A percentile compares a stretch with the other conserved stretches of the same genome.
These are phyloP conservation scores for Mallotus villosus DNA, from an alignment of 2,797 vertebrate genomes.

Conservation along the genomic window DNA sequence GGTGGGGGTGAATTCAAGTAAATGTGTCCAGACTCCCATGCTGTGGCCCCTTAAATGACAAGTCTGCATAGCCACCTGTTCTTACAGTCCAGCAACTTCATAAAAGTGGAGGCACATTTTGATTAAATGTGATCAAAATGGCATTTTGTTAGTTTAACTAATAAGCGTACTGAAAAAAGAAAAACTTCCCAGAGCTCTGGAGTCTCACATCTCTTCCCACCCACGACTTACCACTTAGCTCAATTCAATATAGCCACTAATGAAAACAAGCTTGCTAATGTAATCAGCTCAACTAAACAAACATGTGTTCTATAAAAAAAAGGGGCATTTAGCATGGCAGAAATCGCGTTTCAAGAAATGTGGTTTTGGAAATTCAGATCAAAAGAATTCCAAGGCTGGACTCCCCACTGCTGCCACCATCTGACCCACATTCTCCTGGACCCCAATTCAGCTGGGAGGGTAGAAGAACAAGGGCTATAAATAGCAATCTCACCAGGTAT, in stretches of 20 bases:
- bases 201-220: background rate
- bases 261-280: constrained; percentile 28
- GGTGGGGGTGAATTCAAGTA: constrained; percentile 49
- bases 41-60: constrained; percentile 43
- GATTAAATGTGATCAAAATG: too few species aligned
- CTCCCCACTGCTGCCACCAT: constrained; percentile 67
- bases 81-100: constrained; percentile 41
- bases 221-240: constrained; percentile 4
- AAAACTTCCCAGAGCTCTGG: constrained; percentile 23
- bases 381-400: constrained; percentile 69
- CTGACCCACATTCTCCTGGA: constrained; percentile 67
- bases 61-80: constrained; percentile 51
- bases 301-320: constrained; percentile 35
- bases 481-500: constrained; percentile 69
- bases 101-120: background rate
- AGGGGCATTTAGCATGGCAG: constrained; percentile 13
- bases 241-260: constrained; percentile 25
- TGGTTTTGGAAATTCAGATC: constrained; percentile 50
- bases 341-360: constrained; percentile 25
- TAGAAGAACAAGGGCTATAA: constrained; percentile 61
- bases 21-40: constrained; percentile 9
- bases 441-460: constrained; percentile 53
- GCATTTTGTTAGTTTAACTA: background rate
- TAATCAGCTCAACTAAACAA: constrained; percentile 25
- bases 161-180: background rate